Base-by-base conservation (phyloP, 1,140 invertebrate species). In the Achroia grisella region DNA sequence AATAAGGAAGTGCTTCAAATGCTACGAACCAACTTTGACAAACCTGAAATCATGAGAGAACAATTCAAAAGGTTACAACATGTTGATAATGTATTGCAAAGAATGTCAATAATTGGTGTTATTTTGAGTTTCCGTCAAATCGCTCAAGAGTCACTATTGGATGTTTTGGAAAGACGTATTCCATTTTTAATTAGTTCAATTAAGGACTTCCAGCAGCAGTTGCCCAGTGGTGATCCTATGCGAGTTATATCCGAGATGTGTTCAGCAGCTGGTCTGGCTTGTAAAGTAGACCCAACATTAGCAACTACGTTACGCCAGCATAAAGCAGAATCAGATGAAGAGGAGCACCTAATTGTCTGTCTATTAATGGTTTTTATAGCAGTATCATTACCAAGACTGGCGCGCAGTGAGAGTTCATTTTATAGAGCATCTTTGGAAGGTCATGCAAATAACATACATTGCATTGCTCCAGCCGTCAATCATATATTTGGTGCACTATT, bases 331-430 rank as follows among this genome's bases (percentile, higher is more conserved):
- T 86, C 89, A 1, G 94, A 95, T 48, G 97, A 98, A 54, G 88
- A 88, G 14, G 97, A 99, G 63, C 98, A 99, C 87, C 87, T 96
- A 10, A 88, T 97, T 14, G 95, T 98, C 1, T 99, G 98, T 83
- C 86, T 99, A 4, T 81, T 99, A 11, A 98, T 99, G 96, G 98
- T 99, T 3, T 99, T 99, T 86, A 94, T 99, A 1, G 98, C 98
- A 0, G 97, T 99, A 17, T 97, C 97, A 0, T 93, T 99, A 59
- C 98, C 98, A 2, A 96, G 97, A 82, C 88, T 99, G n/a, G 97
- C 98, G 0, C 89, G 94, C 41, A 94, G 90, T 57, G 97, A 98
- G 40, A 91, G 91, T 36, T 96, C 95, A 0, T 95, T 95, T 56
- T 97, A 97, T 80, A 87, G 93, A 64, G 95, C 97, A 3, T 95